Evolutionary conservation across 2,888 invertebrate genomes (phyloP), one percentile per base, ranked within the genome.

Genomic region (Noctua janthe): DNA sequence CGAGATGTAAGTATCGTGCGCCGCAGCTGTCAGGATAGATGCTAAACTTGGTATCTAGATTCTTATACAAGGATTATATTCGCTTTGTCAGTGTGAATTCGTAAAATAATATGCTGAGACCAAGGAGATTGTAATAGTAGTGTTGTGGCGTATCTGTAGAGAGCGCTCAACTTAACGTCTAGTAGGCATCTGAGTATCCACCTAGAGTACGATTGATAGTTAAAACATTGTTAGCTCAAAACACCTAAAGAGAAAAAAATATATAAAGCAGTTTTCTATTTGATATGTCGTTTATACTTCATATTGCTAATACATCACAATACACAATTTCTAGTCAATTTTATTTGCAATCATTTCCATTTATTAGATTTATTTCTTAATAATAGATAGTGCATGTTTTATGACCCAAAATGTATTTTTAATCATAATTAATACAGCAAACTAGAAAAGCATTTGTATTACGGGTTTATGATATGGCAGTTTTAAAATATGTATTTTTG

Each of bases 71-170:
- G 87, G 91, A 92, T 89, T 91, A 90, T 91, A 92, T 91, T 92
- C 91, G 95, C 95, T 95, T 96, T 93, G 90, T 95, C 93, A 91
- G 92, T 95, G 94, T 96, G 94, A 93, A 94, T 93, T 94, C 92
- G 91, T 94, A 92, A 93, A 82, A 84, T 83, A 84, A 93, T 92
- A 93, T 92, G 92, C 92, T 86, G 89, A 93, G 89, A 92, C 92
- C 92, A 92, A 92, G 92, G 94, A 94, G 94, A 94, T 95, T 94
- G 92, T 92, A 87, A 82, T 76, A 79, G 81, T 85, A 83, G 80
- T 83, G 83, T 86, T 86, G 81, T 85, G 86, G 78, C 85, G 89
- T 90, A 88, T 89, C 84, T 80, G 86, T 89, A 89, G 90, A 87
- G 91, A 90, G 91, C 88, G 89, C 85, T 87, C 87, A 80, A 76